A percentile compares a stretch with the other conserved stretches of the same genome.
phyloP scores from a whole-genome alignment of 2,113 vertebrate species.

The Solea solea region DNA sequence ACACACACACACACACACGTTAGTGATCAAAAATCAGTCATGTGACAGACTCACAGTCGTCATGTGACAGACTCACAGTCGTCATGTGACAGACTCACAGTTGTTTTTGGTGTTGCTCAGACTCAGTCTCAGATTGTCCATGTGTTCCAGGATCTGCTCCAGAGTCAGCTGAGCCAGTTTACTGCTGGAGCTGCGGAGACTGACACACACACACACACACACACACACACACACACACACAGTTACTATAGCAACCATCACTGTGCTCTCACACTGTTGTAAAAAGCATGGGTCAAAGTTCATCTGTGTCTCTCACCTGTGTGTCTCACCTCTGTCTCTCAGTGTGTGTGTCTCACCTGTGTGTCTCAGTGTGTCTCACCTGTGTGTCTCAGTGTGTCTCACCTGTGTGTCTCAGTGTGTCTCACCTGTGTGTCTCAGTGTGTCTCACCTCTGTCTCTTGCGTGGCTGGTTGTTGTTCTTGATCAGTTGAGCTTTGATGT shows the following conservation, averaged over 20 bases:
- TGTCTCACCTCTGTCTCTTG: conserved; percentile 89
- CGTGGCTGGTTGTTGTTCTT: conserved; percentile 98
- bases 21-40: not conserved
- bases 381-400: too few species aligned
- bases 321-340: too few species aligned
- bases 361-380: not conserved
- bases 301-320: not conserved
- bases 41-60: too few species aligned
- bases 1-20: not conserved
- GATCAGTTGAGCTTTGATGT: conserved; percentile 96
- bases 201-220: conserved; percentile 47
- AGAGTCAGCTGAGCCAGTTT: conserved; percentile 95
- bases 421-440: not conserved
- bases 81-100: conserved; percentile 62
- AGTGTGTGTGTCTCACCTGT: not conserved
- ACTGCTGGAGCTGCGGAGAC: conserved; percentile 94
- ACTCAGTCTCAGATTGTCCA: conserved; percentile 92
- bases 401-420: not conserved
- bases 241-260: not conserved
- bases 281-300: too few species aligned
- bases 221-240: not conserved
- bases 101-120: conserved; percentile 90
- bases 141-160: conserved; percentile 95
- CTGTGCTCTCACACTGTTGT: not conserved
- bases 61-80: too few species aligned